A percentile compares a stretch with the other conserved stretches of the same genome.
Conservation (phyloP, 2,797 vertebrate species). For the Valencia hispanica region DNA sequence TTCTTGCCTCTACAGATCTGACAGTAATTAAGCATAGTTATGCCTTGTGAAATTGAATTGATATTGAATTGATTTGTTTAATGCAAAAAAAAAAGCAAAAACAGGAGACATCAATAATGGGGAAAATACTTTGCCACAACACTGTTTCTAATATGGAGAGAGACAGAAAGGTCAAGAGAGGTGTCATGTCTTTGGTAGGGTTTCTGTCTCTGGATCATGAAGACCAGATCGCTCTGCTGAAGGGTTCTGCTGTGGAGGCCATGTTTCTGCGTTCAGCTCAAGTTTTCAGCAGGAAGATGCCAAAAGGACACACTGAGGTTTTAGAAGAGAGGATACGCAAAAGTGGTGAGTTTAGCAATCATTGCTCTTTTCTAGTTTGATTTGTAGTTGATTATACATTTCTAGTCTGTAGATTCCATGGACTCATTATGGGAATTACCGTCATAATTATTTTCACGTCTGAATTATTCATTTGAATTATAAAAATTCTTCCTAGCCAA, state of each 20-base stretch:
- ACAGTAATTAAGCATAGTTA: neutral
- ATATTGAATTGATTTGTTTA: neutral
- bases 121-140: neutral
- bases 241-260: conserved; percentile 97
- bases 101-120: neutral
- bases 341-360: conserved; percentile 83
- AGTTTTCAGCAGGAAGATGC: conserved; percentile 91
- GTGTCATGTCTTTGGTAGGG: conserved; percentile 74
- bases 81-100: neutral
- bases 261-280: conserved; percentile 98
- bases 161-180: neutral
- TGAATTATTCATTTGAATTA: neutral
- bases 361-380: neutral
- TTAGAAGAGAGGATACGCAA: conserved; percentile 94
- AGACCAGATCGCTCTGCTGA: conserved; percentile 97
- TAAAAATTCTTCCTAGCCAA: neutral
- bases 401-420: neutral
- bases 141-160: neutral
- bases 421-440: neutral
- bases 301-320: conserved; percentile 85
- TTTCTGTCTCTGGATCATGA: conserved; percentile 96
- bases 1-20: neutral
- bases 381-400: neutral
- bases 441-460: neutral
- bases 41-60: neutral